Base-by-base conservation (phyloP, 1,140 invertebrate genomes). In the Sweltsa coloradensis region DNA sequence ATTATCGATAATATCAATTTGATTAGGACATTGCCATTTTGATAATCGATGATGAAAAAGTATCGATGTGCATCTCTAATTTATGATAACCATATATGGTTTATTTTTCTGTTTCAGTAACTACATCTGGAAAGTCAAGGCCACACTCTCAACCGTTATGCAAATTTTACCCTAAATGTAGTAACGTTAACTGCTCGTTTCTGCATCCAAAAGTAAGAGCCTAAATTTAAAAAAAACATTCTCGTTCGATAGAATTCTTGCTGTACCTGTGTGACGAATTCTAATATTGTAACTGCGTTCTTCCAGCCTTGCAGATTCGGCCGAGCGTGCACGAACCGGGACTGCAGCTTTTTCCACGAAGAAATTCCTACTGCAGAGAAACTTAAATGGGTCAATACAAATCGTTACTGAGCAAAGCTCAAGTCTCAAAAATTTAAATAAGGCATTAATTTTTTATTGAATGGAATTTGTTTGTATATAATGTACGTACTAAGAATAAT, bases 111-210 rank as follows among this genome's bases (percentile, higher is more conserved):
- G 13, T 50, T 53, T 18, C 21, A 47, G 43, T 40, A n/a, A 23
- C 49, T 0, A 25, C 36, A 36, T 23, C 41, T 4, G 34, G 25
- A 29, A 34, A 42, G 23, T 27, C 50, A 34, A 27, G 39, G 0
- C 13, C 42, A 7, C 39, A 24, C 9, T 45, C 34, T n/a, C n/a
- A 37, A 11, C 59, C 65, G 29, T 59, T 65, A 31, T 72, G 70
- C 59, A 68, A 68, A 50, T 72, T 61, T 58, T 67, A 66, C 58
- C 69, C 68, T 0, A 70, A 67, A 45, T 72, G 70, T 52, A 69
- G 62, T 13, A 72, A 71, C 55, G 57, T 60, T 1, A 56, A 51
- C 16, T 71, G 70, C 48, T 57, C 56, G 11, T 72, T 62, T 52
- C 61, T 61, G 21, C 70, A 72, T 59, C 63, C 66, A 3, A 50